These are phyloP conservation scores for Echinarachnius parma DNA, from an alignment of 53 echinoderm and acorn worm genomes.

Conservation along the genomic window DNA sequence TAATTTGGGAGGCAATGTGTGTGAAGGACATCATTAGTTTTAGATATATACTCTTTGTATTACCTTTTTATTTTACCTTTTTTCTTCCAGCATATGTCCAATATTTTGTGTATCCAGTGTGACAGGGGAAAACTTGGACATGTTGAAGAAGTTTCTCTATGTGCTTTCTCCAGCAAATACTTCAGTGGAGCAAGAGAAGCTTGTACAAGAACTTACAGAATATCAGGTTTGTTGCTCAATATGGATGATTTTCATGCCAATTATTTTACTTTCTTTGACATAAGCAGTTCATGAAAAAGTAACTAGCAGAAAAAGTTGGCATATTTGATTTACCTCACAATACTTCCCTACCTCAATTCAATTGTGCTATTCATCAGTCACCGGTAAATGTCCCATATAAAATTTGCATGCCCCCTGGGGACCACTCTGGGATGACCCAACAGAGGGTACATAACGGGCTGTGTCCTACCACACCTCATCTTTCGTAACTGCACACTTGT, in stretches of 20 bases:
- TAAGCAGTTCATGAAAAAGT: not conserved
- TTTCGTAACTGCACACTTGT: too few species aligned
- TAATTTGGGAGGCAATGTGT: too few species aligned
- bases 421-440: too few species aligned
- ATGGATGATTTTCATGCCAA: too few species aligned
- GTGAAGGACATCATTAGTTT: too few species aligned
- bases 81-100: constrained; percentile 77
- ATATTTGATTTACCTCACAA: not conserved
- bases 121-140: constrained; percentile 77
- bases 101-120: constrained; percentile 94
- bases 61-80: not conserved
- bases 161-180: constrained; percentile 81
- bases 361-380: not conserved
- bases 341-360: not conserved
- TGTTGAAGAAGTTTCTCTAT: constrained; percentile 89
- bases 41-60: too few species aligned
- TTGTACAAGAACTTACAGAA: constrained; percentile 85
- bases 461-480: too few species aligned
- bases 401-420: too few species aligned
- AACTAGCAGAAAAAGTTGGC: not conserved
- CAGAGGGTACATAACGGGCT: too few species aligned
- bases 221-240: constrained; percentile 86
- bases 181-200: constrained; percentile 76
- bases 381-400: too few species aligned
- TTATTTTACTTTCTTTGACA: too few species aligned